A percentile compares a stretch with the other conserved stretches of the same genome.
These are phyloP conservation scores for Coregonus suidteri DNA, from an alignment of 2,797 vertebrate species.

Conservation along the genomic window DNA sequence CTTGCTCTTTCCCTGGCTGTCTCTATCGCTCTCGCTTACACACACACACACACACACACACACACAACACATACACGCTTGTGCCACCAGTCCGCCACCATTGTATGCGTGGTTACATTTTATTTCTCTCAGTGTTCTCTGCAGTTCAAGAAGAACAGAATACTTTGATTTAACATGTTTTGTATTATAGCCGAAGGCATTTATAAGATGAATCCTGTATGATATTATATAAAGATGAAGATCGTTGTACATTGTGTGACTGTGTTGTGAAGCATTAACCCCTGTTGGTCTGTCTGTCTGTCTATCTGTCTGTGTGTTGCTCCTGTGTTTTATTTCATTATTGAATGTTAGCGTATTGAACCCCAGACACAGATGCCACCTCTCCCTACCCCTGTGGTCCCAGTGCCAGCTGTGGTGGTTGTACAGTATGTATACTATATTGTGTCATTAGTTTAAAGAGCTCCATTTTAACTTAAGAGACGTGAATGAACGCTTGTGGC, in stretches of 20 bases:
- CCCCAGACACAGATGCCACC: constrained; percentile 38
- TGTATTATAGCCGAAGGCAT: constrained; percentile 63
- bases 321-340: constrained; percentile 62
- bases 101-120: constrained; percentile 37
- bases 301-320: constrained; percentile 23
- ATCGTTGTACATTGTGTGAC: constrained; percentile 66
- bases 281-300: constrained; percentile 52
- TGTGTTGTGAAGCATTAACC: constrained; percentile 81
- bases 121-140: constrained; percentile 53
- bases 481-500: constrained; percentile 84
- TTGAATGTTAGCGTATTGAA: constrained; percentile 79
- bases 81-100: constrained; percentile 29
- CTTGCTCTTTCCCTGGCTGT: constrained; percentile 4
- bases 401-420: constrained; percentile 53
- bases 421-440: constrained; percentile 83
- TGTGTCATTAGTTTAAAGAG: constrained; percentile 77
- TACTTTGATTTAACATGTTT: constrained; percentile 52
- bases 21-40: constrained; percentile 13
- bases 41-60: neutral
- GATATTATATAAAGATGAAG: constrained; percentile 52
- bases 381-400: constrained; percentile 45
- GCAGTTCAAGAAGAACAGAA: constrained; percentile 42
- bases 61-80: neutral
- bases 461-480: constrained; percentile 80
- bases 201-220: constrained; percentile 45